Conservation (phyloP, 1,140 invertebrate genomes). For the Philotrypesis tridentata region DNA sequence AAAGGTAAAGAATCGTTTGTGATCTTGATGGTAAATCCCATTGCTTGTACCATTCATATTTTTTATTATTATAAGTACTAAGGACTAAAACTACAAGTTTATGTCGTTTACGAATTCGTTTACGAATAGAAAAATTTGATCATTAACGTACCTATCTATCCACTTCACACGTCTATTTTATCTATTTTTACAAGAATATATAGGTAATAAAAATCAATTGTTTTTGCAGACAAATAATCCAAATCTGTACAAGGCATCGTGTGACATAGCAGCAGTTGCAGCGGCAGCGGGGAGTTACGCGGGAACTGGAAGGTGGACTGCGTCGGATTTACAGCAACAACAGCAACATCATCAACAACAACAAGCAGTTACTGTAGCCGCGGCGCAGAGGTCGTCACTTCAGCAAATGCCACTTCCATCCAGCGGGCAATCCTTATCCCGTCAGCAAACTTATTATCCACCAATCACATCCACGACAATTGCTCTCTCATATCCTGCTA, state of each 20-base stretch:
- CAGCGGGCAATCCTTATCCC: not conserved
- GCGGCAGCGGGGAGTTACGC: not conserved
- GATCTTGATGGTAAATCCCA: too few species aligned
- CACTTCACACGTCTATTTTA: too few species aligned
- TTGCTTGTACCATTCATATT: too few species aligned
- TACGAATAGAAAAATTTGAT: too few species aligned
- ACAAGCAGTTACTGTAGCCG: not conserved
- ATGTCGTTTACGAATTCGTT: too few species aligned
- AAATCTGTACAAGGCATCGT: not conserved
- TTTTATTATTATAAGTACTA: too few species aligned
- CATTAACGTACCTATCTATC: too few species aligned
- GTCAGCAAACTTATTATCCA: slow-evolving; percentile 2
- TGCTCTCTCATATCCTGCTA: slow-evolving; percentile 26
- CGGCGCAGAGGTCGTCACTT: not conserved
- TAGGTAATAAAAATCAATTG: not conserved
- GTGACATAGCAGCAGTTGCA: not conserved
- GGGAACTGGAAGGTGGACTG: not conserved
- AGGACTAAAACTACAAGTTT: too few species aligned
- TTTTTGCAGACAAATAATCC: not conserved
- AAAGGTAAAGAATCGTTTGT: too few species aligned
- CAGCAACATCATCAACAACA: slow-evolving; percentile 21
- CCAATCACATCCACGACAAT: not conserved
- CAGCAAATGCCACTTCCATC: not conserved
- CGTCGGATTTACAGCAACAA: not conserved
- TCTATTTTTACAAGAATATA: too few species aligned